Base-by-base conservation (phyloP, 2,888 invertebrate genomes). In the Gerris lacustris region DNA sequence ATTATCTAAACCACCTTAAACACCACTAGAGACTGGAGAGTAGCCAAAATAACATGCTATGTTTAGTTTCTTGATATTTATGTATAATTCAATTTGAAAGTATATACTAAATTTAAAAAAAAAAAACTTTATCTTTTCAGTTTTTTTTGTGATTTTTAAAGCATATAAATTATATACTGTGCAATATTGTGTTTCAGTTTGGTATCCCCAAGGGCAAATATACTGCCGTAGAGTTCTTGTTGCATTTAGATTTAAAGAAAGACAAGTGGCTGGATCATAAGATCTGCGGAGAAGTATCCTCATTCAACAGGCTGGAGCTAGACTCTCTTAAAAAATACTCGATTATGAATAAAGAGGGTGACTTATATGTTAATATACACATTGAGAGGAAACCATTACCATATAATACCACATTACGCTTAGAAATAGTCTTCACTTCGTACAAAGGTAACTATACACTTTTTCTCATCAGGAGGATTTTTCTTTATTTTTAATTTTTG, bases 341-440 rank as follows among this genome's bases (percentile, higher is more conserved):
- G 2, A 11, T 11, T 55, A 55, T 11, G 15, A 55, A 15, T 55
- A 55, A 4, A 55, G 15, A 55, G 55, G 55, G 55, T 11, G 55
- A 11, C 55, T 11, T 55, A 55, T 55, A 55, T 55, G 55, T 55
- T 15, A 55, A 55, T 9, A 55, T 55, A 11, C 55, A 55, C 55
- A 55, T 55, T 5, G 55, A 55, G 15, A 55, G 55, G 15, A 55
- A 55, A 55, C 55, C 55, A 55, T 11, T 55, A 11, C 55, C 55
- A 55, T 67, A 63, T 47, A 70, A 70, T 44, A 70, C 17, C 11
- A 55, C 44, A 5, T 67, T 67, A 70, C 71, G 68, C 43, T 63
- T 70, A 69, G 43, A 68, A 9, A 44, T 63, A 66, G 17, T 67
- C 11, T 55, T 55, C 55, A 55, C 55, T 55, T 9, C 55, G 9